Evolutionary conservation across 2,797 vertebrate genomes (phyloP), one percentile per base, ranked within the genome.

Genomic region (Rhinophrynus dorsalis): DNA sequence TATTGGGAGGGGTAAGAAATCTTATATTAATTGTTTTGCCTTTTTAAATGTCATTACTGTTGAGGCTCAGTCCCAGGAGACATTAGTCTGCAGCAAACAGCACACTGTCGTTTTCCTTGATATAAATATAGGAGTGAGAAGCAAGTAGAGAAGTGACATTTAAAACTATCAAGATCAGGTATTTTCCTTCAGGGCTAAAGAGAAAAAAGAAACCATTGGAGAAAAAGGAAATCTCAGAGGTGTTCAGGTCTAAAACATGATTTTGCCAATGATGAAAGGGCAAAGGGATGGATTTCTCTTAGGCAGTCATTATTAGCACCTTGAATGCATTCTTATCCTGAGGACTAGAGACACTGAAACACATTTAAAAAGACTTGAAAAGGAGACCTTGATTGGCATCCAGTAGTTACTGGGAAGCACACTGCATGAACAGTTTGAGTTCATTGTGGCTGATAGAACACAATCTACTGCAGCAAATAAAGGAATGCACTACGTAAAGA

Each of bases 161-260:
- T 73, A 73, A 73, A 54, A 67, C 70, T 67, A 65, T 73, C 70
- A 59, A 61, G 69, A 44, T 73, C 69, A 73, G 70, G 62, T 73
- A 67, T 66, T 66, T 67, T 60, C 35, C 70, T 73, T 54, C 62
- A 60, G 70, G 70, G 70, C 70, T 66, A 66, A 73, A 48, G 54
- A 55, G 47, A 60, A 54, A 52, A 64, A 57, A 65, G 42, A 24
- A 37, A 26, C 38, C 45, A 33, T 54, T 73, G 45, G 61, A 27
- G 60, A 73, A 72, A 58, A 72, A 59, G 37, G 70, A 73, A 73
- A 67, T 73, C 70, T 73, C 40, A 73, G 70, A 73, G 62, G 70
- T 55, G 70, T 60, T 54, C 70, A 23, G 35, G 70, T 59, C 44
- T 73, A 73, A 66, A 60, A 73, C 62, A 66, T 67, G 62, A 66